Evolutionary conservation across 92 coral and sea anemone species (phyloP).

Genomic region (Paramuricea clavata): DNA sequence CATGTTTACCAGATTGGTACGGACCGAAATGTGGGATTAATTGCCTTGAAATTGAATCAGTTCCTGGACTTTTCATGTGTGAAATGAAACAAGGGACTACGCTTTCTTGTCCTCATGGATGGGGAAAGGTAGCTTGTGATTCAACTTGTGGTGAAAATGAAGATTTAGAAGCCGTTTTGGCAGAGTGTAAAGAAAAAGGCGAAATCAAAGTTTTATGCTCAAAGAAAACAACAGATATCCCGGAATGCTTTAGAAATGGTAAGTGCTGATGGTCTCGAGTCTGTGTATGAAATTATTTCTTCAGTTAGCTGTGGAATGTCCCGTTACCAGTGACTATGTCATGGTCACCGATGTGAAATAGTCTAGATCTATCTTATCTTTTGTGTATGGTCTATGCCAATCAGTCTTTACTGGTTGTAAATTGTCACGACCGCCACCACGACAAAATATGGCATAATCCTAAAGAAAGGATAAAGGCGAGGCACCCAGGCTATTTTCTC

Average conservation of each 20-base stretch:
- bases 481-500: too few species aligned
- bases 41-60: not conserved
- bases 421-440: too few species aligned
- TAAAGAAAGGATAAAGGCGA: too few species aligned
- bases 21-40: not conserved
- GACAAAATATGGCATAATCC: too few species aligned
- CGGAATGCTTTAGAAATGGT: not conserved
- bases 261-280: not conserved
- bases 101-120: not conserved
- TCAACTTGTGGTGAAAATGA: not conserved
- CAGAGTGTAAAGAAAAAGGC: not conserved
- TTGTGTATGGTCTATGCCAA: too few species aligned
- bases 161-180: not conserved
- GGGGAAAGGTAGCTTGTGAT: slow-evolving; percentile 1
- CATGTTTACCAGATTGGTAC: not conserved
- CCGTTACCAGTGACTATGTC: too few species aligned
- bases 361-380: too few species aligned
- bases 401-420: too few species aligned
- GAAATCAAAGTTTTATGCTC: not conserved
- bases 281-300: too few species aligned
- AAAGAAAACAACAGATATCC: not conserved
- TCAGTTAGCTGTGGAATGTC: not conserved
- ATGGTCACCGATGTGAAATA: too few species aligned
- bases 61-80: slow-evolving; percentile 5
- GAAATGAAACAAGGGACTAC: not conserved